Evolutionary conservation across 2,888 invertebrate species (phyloP), one percentile per base, ranked within the genome.

Genomic region (Mesoligia furuncula): DNA sequence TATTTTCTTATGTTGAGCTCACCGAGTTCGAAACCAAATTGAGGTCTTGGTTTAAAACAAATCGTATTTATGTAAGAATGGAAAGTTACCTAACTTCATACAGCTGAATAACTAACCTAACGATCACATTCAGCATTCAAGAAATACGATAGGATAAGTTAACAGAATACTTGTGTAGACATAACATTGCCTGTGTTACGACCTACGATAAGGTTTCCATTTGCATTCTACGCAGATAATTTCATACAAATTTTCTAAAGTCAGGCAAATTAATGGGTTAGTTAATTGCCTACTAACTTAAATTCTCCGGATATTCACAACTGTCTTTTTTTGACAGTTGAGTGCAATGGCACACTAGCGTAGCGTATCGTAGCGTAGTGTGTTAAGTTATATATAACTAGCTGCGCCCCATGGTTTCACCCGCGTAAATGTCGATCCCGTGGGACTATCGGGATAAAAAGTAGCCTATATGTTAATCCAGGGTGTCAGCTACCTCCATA

Each of bases 1-100:
- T 72, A 77, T 42, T 65, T 77, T 82, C 36, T 69, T 59, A 3
- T 36, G 24, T 72, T 62, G n/a, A 57, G 27, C 24, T 57, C 62
- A 75, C 57, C 24, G n/a, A 75, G 66, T 82, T 82, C 5, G 57
- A 65, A 27, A 62, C n/a, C 1, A 17, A 42, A 80, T 61, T 27
- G 27, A 70, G 61, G 51, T 51, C 17, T 69, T 59, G 48, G n/a
- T 48, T 66, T 42, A 65, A 27, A 78, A 70, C 57, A 42, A 57
- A 59, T 20, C 15, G 9, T 59, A 84, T 69, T 68, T 24, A 64
- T 27, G 27, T 51, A 54, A 48, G 4, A 69, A 31, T 15, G 7
- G 17, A 1, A 84, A 68, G 24, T 39, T 59, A 24, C 24, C 15
- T 15, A 57, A 64, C 11, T 57, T 59, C 27, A 15, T 11, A 48